Base-by-base conservation (phyloP, 2,113 vertebrate genomes). In the Oryctolagus cuniculus region DNA sequence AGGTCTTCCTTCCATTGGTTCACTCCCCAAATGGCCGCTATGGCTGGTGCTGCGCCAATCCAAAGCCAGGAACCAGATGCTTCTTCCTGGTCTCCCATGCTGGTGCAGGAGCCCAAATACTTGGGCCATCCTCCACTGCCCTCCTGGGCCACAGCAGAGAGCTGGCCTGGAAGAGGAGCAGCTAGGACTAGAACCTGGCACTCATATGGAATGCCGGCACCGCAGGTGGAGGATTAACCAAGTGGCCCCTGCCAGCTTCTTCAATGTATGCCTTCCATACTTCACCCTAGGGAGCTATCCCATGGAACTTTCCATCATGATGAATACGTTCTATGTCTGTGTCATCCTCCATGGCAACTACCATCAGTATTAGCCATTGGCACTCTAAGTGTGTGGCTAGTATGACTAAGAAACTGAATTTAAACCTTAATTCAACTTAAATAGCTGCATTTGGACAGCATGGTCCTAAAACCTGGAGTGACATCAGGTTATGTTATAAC, bases 361-460 rank as follows among this genome's bases (percentile, higher is more conserved):
- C n/a, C 51, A 70, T 64, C 36, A 29, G 53, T 27, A 51, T 64
- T 85, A 70, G 38, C n/a, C 44, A 1, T n/a, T 27, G 24, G 5
- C 81, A 90, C 22, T 91, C 63, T 49, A 73, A 87, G 67, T 87
- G 36, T 3, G 7, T 3, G 7, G 24, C 58, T 34, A 29, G n/a
- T 70, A 36, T 66, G 72, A 91, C 79, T 66, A 94, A 72, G 31
- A 27, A 87, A 67, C 10, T 72, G 44, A 66, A 82, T 95, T 86
- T 67, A 61, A 63, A 75, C 34, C 66, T 66, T 85, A 64, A 63
- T 63, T 82, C 29, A 83, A 31, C 70, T 63, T 86, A 81, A 81
- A 87, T 58, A 89, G 51, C 51, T 29, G 44, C 27, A n/a, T 27
- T 31, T 44, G 58, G 70, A 67, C 27, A 70, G 69, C 24, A 75